Evolutionary conservation across 2,113 vertebrate genomes (phyloP), one percentile per base, ranked within the genome.

Genomic region (Hemibagrus wyckioides): DNA sequence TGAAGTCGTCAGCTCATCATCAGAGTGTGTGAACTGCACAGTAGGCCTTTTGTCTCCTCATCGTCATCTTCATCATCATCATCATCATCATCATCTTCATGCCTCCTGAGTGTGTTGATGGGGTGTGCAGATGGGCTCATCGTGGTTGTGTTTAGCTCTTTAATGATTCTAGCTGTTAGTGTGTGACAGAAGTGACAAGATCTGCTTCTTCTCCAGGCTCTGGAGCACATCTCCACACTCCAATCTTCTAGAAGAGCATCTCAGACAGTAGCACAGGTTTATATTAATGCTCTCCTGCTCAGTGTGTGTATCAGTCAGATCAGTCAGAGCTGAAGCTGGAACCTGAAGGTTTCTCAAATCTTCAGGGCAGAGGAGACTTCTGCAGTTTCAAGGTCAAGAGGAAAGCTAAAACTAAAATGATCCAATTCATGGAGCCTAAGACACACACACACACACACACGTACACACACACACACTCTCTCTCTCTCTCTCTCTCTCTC

Each of bases 31-130:
- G 84, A 85, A 65, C n/a, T 63, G 44, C 30, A 14, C 57, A 50
- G 3, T 57, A 50, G 3, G 19, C 67, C 25, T 67, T 36, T 28
- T 61, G 0, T 39, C 15, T 59, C 6, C n/a, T 84, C 50, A 0
- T 84, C 41, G 1, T 84, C 82, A 25, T 84, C 65, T 17, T 63
- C 36, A 15, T 67, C 41, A 23, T 65, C 61, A 50, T 83, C 81
- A 50, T 48, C 39, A 5, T 17, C 80, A 1, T 11, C 57, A 5
- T 83, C 39, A 19, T 54, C 50, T 14, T 56, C 36, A 13, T 52
- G 17, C 6, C 15, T 54, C 9, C 8, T 54, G 48, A 30, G n/a
- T 56, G 10, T 39, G n/a, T 8, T 1, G 63, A 4, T 84, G 17
- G 17, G n/a, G 6, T 69, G 6, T 69, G 15, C 61, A 33, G 61